Percentiles rank a stretch among this genome's conserved stretches.
Conservation (phyloP, 2,797 vertebrate genomes). For the Girardinus metallicus region DNA sequence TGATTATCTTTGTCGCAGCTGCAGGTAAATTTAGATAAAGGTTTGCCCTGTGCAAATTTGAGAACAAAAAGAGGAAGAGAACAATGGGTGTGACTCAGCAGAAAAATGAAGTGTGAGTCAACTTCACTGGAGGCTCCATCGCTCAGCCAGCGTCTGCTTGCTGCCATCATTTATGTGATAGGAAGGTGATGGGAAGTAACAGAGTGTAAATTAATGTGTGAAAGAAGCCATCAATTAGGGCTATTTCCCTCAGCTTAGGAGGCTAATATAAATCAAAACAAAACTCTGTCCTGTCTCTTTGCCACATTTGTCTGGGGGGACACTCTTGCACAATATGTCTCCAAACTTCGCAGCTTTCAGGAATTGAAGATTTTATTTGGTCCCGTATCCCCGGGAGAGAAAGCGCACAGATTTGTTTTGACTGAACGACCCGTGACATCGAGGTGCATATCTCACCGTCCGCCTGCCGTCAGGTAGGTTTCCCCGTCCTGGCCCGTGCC, state of each 20-base stretch:
- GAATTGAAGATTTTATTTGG: conserved; percentile 25
- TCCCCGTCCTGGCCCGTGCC: conserved; percentile 53
- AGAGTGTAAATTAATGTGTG: conserved; percentile 44
- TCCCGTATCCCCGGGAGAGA: conserved; percentile 33
- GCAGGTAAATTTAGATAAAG: conserved; percentile 39
- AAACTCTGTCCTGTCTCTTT: conserved; percentile 30
- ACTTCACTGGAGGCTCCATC: conserved; percentile 18
- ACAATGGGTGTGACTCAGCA: conserved; percentile 64
- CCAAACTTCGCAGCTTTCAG: conserved; percentile 35
- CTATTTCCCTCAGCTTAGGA: conserved; percentile 31
- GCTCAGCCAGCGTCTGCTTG: conserved; percentile 44
- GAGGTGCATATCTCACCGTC: conserved; percentile 41
- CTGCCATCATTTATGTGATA: conserved; percentile 45
- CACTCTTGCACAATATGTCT: conserved; percentile 39
- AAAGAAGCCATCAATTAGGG: conserved; percentile 54
- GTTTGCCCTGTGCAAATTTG: conserved; percentile 34
- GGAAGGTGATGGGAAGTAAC: conserved; percentile 38
- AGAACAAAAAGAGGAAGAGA: conserved; percentile 23
- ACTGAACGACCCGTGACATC: conserved; percentile 55
- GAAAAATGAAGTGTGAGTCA: conserved; percentile 54
- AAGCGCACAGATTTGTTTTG: conserved; percentile 52
- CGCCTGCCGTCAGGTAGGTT: conserved; percentile 48
- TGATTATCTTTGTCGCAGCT: conserved; percentile 15
- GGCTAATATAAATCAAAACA: conserved; percentile 54
- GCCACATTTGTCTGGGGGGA: conserved; percentile 38